phyloP scores from a whole-genome alignment of 2,113 vertebrate species.

The Albula goreensis region DNA sequence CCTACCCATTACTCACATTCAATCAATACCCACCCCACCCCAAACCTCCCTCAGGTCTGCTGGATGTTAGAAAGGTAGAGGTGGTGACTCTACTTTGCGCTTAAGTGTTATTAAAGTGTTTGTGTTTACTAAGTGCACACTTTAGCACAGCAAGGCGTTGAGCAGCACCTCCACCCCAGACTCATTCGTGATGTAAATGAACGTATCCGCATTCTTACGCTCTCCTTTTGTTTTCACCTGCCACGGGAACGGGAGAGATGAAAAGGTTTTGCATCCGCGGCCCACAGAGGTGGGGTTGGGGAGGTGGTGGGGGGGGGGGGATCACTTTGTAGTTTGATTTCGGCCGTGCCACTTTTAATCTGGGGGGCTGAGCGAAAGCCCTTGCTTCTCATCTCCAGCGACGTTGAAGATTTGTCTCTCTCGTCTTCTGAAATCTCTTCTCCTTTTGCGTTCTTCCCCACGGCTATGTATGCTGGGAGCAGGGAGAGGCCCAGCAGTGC shows the following conservation, averaged over 20 bases:
- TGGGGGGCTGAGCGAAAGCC: constrained; percentile 45
- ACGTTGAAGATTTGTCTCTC: constrained; percentile 57
- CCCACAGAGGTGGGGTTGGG: constrained; percentile 46
- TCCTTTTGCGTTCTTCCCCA: constrained; percentile 17
- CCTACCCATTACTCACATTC: too few relatives aligned
- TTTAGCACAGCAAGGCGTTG: neutral
- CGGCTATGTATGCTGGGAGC: neutral
- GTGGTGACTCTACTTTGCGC: too few relatives aligned
- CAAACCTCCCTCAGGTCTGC: too few relatives aligned
- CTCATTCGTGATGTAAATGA: constrained; percentile 22
- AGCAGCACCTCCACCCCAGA: neutral
- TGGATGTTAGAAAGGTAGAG: too few relatives aligned
- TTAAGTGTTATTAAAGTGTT: neutral
- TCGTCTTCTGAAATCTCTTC: constrained; percentile 11
- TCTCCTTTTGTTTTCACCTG: constrained; percentile 50
- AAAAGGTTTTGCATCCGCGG: constrained; percentile 49
- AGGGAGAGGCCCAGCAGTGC: neutral
- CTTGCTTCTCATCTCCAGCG: constrained; percentile 57
- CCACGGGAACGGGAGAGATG: constrained; percentile 50
- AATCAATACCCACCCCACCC: too few relatives aligned
- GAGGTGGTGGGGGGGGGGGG: neutral
- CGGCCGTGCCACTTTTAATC: constrained; percentile 61
- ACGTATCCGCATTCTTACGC: constrained; percentile 31
- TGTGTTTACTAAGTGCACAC: constrained; percentile 17
- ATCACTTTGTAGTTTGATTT: constrained; percentile 61